Evolutionary conservation across 1,140 invertebrate species (phyloP).

Genomic region (Harlomillsia oculata): DNA sequence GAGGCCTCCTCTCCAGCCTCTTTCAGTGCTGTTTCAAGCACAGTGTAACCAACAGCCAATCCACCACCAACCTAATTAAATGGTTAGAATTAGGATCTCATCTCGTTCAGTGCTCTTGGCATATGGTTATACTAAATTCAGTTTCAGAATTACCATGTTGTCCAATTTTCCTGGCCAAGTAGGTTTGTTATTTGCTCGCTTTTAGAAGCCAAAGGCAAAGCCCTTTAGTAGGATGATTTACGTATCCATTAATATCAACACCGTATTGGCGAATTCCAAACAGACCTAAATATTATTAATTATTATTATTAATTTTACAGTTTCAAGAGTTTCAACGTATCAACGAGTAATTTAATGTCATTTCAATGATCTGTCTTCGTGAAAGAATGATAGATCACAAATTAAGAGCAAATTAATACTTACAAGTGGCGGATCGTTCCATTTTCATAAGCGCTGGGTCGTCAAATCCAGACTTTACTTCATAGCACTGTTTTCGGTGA

Average conservation of each 20-base stretch:
- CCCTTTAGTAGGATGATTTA: constrained; percentile 68
- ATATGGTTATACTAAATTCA: not conserved
- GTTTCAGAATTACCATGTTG: constrained; percentile 59
- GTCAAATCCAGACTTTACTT: constrained; percentile 62
- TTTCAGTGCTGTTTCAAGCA: constrained; percentile 79
- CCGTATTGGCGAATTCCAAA: constrained; percentile 91
- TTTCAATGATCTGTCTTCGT: no score
- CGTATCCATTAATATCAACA: constrained; percentile 87
- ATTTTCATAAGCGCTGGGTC: constrained; percentile 70
- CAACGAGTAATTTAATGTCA: no score
- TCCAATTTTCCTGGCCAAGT: constrained; percentile 93
- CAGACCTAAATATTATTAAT: constrained; percentile 46
- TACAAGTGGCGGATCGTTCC: constrained; percentile 81
- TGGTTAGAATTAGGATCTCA: constrained; percentile 9
- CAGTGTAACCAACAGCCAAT: constrained; percentile 72
- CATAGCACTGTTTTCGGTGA: constrained; percentile 57
- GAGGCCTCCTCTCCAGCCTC: constrained; percentile 91
- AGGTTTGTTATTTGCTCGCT: constrained; percentile 77
- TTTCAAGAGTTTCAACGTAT: not conserved
- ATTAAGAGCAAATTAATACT: no score
- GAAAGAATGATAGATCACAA: no score
- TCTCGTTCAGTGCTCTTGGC: not conserved
- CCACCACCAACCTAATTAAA: constrained; percentile 63
- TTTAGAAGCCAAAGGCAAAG: constrained; percentile 87
- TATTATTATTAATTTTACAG: not conserved